phyloP scores from a whole-genome alignment of 2,797 vertebrate species.

The Spondyliosoma cantharus region DNA sequence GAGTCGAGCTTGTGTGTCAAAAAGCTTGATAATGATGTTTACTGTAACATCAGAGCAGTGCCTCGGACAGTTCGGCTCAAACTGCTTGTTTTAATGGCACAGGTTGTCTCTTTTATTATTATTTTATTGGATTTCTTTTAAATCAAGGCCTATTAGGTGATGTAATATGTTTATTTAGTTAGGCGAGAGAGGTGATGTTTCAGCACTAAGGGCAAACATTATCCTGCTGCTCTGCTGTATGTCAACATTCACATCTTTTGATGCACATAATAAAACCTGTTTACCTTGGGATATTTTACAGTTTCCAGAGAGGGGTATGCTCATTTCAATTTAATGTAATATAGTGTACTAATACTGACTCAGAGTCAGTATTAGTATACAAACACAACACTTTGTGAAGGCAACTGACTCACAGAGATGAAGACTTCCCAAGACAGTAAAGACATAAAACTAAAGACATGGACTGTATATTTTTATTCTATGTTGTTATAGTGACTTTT shows the following conservation, averaged over 20 bases:
- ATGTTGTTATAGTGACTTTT: too few species aligned
- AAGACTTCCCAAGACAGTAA: too few species aligned
- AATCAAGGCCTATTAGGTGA: background rate
- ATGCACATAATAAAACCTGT: background rate
- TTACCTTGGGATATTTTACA: too few species aligned
- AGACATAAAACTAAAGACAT: too few species aligned
- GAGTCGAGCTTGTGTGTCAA: background rate
- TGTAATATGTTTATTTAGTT: background rate
- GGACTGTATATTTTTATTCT: too few species aligned
- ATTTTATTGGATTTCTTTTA: background rate
- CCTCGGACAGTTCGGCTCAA: background rate
- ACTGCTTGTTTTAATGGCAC: background rate
- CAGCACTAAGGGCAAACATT: background rate
- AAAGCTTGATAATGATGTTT: slow-evolving; percentile 18
- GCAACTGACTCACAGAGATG: too few species aligned
- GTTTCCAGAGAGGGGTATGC: too few species aligned
- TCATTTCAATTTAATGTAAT: too few species aligned
- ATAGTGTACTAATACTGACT: too few species aligned
- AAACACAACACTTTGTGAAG: too few species aligned
- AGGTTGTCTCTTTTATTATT: background rate
- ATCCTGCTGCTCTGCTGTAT: background rate
- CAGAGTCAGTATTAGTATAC: too few species aligned
- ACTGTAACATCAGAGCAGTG: slow-evolving; percentile 9
- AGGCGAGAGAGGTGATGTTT: background rate
- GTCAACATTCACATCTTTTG: background rate